phyloP scores from a whole-genome alignment of 2,797 vertebrate genomes.

The Manis javanica region DNA sequence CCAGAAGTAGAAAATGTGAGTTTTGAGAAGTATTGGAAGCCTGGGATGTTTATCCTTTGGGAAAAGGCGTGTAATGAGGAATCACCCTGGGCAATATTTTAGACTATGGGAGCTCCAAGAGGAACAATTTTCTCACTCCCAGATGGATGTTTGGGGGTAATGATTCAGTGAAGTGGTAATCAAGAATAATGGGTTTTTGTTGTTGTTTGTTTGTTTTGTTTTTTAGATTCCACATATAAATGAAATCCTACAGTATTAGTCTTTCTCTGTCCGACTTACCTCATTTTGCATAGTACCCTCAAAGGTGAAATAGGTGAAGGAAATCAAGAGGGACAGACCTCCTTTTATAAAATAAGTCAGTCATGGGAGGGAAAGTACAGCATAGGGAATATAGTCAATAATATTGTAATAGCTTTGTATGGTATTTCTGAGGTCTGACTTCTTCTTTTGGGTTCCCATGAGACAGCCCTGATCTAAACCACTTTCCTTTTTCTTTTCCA shows the following conservation, averaged over 20 bases:
- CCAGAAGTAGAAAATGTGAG: background rate
- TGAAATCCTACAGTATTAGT: too few species aligned
- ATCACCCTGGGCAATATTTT: background rate
- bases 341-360: too few species aligned
- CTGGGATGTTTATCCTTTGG: background rate
- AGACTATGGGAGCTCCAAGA: background rate
- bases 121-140: background rate
- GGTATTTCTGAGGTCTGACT: background rate
- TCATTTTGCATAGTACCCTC: too few species aligned
- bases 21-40: background rate
- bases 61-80: background rate
- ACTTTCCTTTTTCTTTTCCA: background rate
- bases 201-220: too few species aligned
- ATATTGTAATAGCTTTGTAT: too few species aligned
- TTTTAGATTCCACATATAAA: too few species aligned
- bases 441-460: background rate
- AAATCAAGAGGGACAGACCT: too few species aligned
- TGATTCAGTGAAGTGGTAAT: background rate
- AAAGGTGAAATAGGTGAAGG: too few species aligned
- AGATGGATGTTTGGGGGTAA: background rate
- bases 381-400: too few species aligned
- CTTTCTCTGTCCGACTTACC: too few species aligned
- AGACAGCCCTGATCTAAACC: background rate
- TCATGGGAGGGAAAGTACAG: background rate
- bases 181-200: background rate